A percentile compares a stretch with the other conserved stretches of the same genome.
Evolutionary conservation across 1,140 invertebrate species (phyloP).

Genomic region (Chrysopa pallens): DNA sequence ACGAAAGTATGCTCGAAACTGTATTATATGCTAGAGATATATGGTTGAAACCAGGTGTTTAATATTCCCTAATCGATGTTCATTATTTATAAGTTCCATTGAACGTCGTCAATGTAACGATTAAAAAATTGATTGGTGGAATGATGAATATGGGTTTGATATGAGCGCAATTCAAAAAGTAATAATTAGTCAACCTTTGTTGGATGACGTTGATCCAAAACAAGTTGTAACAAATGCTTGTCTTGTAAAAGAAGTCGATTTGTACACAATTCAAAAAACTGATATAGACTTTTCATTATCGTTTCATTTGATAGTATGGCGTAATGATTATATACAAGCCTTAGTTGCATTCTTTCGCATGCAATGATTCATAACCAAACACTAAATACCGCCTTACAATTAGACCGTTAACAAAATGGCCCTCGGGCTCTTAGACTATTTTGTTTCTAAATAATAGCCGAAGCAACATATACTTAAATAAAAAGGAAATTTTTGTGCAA

Average conservation of each 20-base stretch:
- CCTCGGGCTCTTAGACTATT: no score
- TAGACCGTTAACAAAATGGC: no score
- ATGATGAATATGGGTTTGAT: slow-evolving; percentile 98
- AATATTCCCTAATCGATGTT: slow-evolving; percentile 77
- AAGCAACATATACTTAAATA: no score
- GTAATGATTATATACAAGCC: slow-evolving; percentile 97
- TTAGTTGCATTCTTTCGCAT: slow-evolving; percentile 96
- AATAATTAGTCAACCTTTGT: slow-evolving; percentile 93
- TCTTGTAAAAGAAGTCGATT: slow-evolving; percentile 86
- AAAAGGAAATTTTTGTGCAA: no score
- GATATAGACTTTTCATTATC: slow-evolving; percentile 85
- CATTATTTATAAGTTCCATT: slow-evolving; percentile 82
- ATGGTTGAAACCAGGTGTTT: slow-evolving; percentile 69
- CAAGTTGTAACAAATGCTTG: slow-evolving; percentile 82
- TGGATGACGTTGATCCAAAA: slow-evolving; percentile 96
- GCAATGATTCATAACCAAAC: no score
- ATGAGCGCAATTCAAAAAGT: slow-evolving; percentile 97
- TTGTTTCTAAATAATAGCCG: no score
- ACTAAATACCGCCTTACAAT: no score
- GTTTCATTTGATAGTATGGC: slow-evolving; percentile 66
- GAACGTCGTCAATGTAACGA: slow-evolving; percentile 99
- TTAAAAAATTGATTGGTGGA: slow-evolving; percentile 99
- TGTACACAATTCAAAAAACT: slow-evolving; percentile 89
- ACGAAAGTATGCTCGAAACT: slow-evolving; percentile 94
- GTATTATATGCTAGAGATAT: slow-evolving; percentile 88